phyloP scores from a whole-genome alignment of 2,113 vertebrate species.

The Xyrauchen texanus region DNA sequence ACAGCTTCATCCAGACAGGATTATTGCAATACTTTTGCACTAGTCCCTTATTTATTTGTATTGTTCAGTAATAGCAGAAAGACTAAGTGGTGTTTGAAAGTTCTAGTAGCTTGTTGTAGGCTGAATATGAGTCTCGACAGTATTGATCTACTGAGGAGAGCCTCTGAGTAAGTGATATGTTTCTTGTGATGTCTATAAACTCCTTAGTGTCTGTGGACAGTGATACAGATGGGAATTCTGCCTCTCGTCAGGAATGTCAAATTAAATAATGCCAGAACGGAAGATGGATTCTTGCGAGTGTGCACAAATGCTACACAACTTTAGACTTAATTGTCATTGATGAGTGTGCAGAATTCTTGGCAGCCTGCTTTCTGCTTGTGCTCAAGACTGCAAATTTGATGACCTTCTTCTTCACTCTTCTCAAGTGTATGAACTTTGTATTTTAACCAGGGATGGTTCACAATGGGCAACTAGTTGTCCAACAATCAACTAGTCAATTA shows the following conservation, averaged over 20 bases:
- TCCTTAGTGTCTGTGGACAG: background rate
- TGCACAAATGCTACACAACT: constrained; percentile 25
- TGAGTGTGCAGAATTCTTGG: constrained; percentile 17
- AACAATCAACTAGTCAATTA: too few relatives aligned
- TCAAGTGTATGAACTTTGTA: background rate
- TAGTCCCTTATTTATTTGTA: constrained; percentile 27
- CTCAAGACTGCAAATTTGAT: background rate
- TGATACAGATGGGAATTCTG: constrained; percentile 4
- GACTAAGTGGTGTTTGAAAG: background rate
- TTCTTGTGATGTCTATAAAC: background rate
- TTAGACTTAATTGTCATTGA: constrained; percentile 4
- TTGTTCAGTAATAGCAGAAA: constrained; percentile 6
- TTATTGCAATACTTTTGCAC: constrained; percentile 34
- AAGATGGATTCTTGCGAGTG: constrained; percentile 2
- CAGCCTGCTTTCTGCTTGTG: background rate
- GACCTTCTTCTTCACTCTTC: background rate
- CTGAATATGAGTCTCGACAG: background rate
- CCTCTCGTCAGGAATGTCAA: constrained; percentile 17
- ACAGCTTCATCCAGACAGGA: constrained; percentile 32
- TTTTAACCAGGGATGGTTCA: too few relatives aligned
- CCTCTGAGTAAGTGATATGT: background rate
- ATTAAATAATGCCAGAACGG: constrained; percentile 10
- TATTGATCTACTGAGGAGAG: constrained; percentile 3
- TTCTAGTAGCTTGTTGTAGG: constrained; percentile 7
- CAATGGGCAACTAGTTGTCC: too few relatives aligned